Conservation (phyloP, 2,113 vertebrate genomes). For the Ceyx cyanopectus region DNA sequence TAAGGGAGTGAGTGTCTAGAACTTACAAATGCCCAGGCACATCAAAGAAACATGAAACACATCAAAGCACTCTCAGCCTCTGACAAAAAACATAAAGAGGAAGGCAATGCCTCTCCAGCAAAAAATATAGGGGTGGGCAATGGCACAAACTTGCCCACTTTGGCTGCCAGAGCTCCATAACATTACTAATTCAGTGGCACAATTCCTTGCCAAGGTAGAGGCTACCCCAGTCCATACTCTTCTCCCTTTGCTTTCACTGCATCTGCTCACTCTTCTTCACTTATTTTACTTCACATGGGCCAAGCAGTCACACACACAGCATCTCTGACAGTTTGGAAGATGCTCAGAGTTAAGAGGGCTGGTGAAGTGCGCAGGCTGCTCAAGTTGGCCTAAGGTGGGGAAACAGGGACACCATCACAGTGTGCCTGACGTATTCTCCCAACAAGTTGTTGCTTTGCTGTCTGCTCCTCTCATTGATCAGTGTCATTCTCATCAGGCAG, state of each 20-base stretch:
- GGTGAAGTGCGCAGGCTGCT: neutral
- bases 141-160: neutral
- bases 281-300: neutral
- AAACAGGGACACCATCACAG: neutral
- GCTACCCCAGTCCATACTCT: neutral
- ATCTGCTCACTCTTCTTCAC: neutral
- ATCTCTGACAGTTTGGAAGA: neutral
- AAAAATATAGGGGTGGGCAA: neutral
- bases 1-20: neutral
- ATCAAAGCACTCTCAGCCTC: neutral
- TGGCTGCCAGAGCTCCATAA: neutral
- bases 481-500: neutral
- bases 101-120: neutral
- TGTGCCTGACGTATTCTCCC: neutral
- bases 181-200: accelerated
- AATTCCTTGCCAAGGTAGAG: neutral
- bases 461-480: neutral
- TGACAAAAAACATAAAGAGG: neutral
- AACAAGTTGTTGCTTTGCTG: neutral
- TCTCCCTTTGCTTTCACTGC: neutral
- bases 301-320: neutral
- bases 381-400: accelerated
- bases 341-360: neutral
- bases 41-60: conserved; percentile 17
- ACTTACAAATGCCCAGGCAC: neutral